Evolutionary conservation across 2,113 vertebrate species (phyloP), one percentile per base, ranked within the genome.

Genomic region (Xenopus laevis): DNA sequence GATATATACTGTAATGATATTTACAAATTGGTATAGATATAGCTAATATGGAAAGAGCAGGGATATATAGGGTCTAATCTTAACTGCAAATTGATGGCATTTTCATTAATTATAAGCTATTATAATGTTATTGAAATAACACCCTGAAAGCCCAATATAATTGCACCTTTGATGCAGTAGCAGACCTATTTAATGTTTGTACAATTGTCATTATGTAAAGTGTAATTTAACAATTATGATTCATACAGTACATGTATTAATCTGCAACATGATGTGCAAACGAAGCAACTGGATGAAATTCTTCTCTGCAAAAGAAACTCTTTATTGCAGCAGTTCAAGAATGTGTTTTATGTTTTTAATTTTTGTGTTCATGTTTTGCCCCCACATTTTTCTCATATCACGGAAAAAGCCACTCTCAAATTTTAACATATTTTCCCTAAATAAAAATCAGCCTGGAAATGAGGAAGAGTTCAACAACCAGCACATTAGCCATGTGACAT

Each of bases 181-280:
- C 21, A 67, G n/a, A 50, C 44, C 20, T 16, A 10, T 50, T 67
- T 45, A 17, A 67, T 67, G 65, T 21, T 45, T 65, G 18, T 40
- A 27, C n/a, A 18, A 18, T 65, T 13, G 33, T 44, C 40, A 47
- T 47, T 23, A 52, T 50, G 18, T 45, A 45, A 33, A 46, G 33
- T 40, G 15, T 40, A 23, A 62, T 27, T 23, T 64, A 44, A 65
- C 63, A 44, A 18, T 46, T 65, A 45, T 46, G 40, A 40, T 46
- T n/a, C 9, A 15, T 45, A 65, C n/a, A 16, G 47, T 50, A 13
- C 47, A 50, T 13, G 17, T n/a, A n/a, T 8, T 55, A 55, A 16
- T 55, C 7, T 55, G 15, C 17, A 55, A 55, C 53, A n/a, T 55
- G 53, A n/a, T 16, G 12, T 4, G 15, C 3, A 50, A 13, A 50